These are phyloP conservation scores for Cheilosia variabilis DNA, from an alignment of 2,888 invertebrate genomes.

Conservation along the genomic window DNA sequence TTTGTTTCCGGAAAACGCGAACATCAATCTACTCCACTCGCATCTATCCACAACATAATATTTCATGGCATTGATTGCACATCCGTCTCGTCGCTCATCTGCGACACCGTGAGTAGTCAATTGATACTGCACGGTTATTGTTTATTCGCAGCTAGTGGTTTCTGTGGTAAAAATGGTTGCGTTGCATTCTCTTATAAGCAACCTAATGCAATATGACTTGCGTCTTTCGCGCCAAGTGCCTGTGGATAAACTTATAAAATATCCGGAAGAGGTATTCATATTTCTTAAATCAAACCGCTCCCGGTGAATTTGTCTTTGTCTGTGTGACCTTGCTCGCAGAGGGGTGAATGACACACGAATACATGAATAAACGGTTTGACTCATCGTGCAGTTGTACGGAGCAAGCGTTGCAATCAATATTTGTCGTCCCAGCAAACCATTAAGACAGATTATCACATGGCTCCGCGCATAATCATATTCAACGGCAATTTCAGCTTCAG, in stretches of 20 bases:
- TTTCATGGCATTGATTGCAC: constrained; percentile 62
- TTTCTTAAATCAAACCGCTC: constrained; percentile 5
- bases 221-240: constrained; percentile 19
- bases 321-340: constrained; percentile 33
- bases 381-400: constrained; percentile 7
- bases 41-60: constrained; percentile 11
- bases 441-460: constrained; percentile 40
- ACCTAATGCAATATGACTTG: constrained; percentile 35
- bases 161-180: constrained; percentile 57
- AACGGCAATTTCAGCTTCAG: constrained; percentile 26
- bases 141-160: constrained; percentile 38
- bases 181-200: constrained; percentile 35
- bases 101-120: constrained; percentile 17
- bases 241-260: not conserved
- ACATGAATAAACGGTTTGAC: constrained; percentile 9
- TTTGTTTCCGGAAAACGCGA: constrained; percentile 63
- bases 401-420: constrained; percentile 42
- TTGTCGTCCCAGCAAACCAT: constrained; percentile 36
- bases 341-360: constrained; percentile 38
- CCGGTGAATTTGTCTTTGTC: constrained; percentile 3
- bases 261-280: constrained; percentile 39
- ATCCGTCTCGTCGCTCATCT: constrained; percentile 49
- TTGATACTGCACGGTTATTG: constrained; percentile 37
- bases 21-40: constrained; percentile 36
- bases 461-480: constrained; percentile 41